phyloP scores from a whole-genome alignment of 2,113 vertebrate genomes.

The Blennius ocellaris region DNA sequence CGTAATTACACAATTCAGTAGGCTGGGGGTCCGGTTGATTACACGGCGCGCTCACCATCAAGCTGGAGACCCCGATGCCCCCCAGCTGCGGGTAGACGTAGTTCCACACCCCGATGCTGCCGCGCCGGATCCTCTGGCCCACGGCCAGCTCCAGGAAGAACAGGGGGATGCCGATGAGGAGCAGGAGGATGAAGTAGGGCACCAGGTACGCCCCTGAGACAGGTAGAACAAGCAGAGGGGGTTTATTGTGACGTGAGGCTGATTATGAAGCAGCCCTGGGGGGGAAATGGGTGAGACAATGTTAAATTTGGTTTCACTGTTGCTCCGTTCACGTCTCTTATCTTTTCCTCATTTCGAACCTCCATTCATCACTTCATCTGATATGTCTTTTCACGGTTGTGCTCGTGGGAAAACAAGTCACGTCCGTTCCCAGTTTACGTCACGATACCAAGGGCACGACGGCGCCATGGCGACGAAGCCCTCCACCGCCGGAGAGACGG shows the following conservation, averaged over 20 bases:
- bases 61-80: constrained; percentile 96
- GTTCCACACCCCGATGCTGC: constrained; percentile 98
- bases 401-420: constrained; percentile 44
- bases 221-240: background rate
- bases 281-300: no score
- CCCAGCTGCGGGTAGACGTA: constrained; percentile 94
- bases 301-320: background rate
- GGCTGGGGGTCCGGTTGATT: background rate
- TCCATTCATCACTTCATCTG: constrained; percentile 10
- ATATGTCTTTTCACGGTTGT: background rate
- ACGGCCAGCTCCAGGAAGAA: constrained; percentile 98
- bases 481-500: constrained; percentile 39
- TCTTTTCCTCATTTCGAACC: background rate
- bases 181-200: constrained; percentile 94
- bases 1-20: background rate
- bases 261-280: constrained; percentile 1
- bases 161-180: constrained; percentile 95
- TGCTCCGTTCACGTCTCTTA: background rate
- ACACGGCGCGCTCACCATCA: constrained; percentile 85
- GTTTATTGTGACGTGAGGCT: constrained; percentile 11
- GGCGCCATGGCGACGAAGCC: constrained; percentile 75
- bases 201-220: constrained; percentile 94
- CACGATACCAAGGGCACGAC: constrained; percentile 45
- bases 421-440: constrained; percentile 58
- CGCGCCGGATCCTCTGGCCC: constrained; percentile 95